Base-by-base conservation (phyloP, 2,888 invertebrate genomes). In the Cremastinae sp. region DNA sequence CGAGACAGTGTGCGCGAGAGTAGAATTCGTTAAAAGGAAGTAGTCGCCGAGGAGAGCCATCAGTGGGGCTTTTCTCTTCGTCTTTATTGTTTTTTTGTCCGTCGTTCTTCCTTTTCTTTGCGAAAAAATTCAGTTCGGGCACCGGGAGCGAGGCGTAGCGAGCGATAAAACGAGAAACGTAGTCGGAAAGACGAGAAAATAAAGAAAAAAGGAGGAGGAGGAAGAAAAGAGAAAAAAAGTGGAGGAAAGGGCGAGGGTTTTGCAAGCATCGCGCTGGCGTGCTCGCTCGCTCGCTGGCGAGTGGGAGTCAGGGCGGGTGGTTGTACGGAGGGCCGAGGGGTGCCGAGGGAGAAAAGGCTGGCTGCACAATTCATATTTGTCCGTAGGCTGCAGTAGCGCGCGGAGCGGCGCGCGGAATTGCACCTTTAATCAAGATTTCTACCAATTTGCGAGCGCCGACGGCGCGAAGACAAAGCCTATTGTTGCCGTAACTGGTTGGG, bases 371-470 rank as follows among this genome's bases (percentile, higher is more conserved):
- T 87, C 84, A 85, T 86, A 85, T 86, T 86, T 84, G 84, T 85
- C 83, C 83, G 84, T 82, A 84, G 84, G 84, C 84, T 85, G 83
- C 83, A 85, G 84, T 68, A 79, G 76, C 83, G 82, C 83, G 61
- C 70, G 73, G 76, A 73, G 76, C 80, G 78, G 79, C 88, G 76
- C 76, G 76, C 80, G 78, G 79, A 88, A 89, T 88, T 87, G 88
- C 88, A 89, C 89, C 89, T 89, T 89, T 89, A 89, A 89, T 89
- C 89, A 89, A 89, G 88, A 89, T 89, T 89, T 89, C 89, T 89
- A 89, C 89, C 89, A 89, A 89, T 89, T 89, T 89, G 88, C 84
- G 85, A 88, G 86, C 83, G 88, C 87, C 88, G 87, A 87, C 88
- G 87, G 87, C 86, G 88, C 87, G 86, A 89, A 89, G 89, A 89